These are phyloP conservation scores for Idaea dimidiata DNA, from an alignment of 2,888 invertebrate species.

Conservation along the genomic window DNA sequence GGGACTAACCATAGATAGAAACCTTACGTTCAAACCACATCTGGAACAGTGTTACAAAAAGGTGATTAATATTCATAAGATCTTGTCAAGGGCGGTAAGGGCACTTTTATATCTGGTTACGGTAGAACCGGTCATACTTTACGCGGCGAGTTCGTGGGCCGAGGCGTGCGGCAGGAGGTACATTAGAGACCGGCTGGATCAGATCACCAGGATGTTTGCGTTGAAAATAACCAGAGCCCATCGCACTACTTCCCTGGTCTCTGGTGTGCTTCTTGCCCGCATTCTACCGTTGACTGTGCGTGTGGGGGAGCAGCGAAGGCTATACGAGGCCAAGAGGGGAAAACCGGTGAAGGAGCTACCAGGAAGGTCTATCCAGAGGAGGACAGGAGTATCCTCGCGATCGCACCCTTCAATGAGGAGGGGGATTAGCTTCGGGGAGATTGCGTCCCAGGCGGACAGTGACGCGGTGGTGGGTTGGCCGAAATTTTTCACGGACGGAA, in stretches of 20 bases:
- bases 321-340: slow-evolving; percentile 7
- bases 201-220: slow-evolving; percentile 1
- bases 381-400: neutral
- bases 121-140: slow-evolving; percentile 9
- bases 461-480: neutral
- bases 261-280: slow-evolving; percentile 5
- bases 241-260: slow-evolving; percentile 6
- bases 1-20: slow-evolving; percentile 15
- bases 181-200: neutral
- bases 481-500: slow-evolving; percentile 4
- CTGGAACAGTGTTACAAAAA: too few relatives aligned
- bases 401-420: slow-evolving; percentile 1
- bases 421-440: neutral
- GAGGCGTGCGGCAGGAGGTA: neutral
- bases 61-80: slow-evolving; percentile 5
- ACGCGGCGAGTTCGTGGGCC: slow-evolving; percentile 8
- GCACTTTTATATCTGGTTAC: slow-evolving; percentile 5
- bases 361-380: too few relatives aligned
- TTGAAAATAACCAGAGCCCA: slow-evolving; percentile 9
- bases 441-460: neutral
- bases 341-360: neutral
- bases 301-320: neutral
- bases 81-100: slow-evolving; percentile 7
- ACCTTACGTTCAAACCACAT: neutral
- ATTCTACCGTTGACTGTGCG: neutral